Conservation (phyloP, 2,113 vertebrate species). For the Cyphomyrus discorhynchus region DNA sequence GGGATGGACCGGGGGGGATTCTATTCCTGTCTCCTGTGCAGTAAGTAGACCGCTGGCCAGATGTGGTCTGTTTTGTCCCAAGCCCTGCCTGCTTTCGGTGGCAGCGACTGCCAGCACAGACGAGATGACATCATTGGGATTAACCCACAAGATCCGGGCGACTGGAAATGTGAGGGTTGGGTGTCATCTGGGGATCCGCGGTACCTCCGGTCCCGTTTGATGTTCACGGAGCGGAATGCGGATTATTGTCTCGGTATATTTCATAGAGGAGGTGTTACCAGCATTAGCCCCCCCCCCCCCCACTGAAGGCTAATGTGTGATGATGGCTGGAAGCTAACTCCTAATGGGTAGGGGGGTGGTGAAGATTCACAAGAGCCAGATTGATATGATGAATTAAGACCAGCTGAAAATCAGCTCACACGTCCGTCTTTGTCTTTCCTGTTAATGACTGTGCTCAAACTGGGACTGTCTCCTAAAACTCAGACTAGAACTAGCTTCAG, state of each 20-base stretch:
- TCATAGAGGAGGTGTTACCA: neutral
- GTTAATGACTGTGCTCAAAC: neutral
- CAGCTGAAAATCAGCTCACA: neutral
- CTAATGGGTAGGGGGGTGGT: neutral
- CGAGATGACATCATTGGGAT: slow-evolving; percentile 1
- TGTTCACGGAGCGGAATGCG: neutral
- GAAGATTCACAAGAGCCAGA: neutral
- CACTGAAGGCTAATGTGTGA: neutral
- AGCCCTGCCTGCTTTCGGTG: slow-evolving; percentile 6
- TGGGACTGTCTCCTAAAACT: neutral
- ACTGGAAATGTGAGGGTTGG: neutral
- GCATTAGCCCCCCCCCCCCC: neutral
- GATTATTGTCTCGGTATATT: neutral
- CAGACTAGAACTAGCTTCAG: neutral
- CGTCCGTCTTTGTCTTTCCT: neutral
- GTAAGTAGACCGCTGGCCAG: slow-evolving; percentile 4
- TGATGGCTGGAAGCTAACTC: neutral
- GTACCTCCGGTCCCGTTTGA: neutral
- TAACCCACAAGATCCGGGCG: neutral
- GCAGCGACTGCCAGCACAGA: neutral
- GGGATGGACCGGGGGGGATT: neutral
- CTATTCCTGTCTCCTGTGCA: neutral
- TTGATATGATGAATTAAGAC: neutral
- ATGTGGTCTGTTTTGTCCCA: slow-evolving; percentile 11
- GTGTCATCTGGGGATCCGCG: neutral